phyloP scores from a whole-genome alignment of 1,140 invertebrate genomes.

The Parasteatoda tepidariorum region DNA sequence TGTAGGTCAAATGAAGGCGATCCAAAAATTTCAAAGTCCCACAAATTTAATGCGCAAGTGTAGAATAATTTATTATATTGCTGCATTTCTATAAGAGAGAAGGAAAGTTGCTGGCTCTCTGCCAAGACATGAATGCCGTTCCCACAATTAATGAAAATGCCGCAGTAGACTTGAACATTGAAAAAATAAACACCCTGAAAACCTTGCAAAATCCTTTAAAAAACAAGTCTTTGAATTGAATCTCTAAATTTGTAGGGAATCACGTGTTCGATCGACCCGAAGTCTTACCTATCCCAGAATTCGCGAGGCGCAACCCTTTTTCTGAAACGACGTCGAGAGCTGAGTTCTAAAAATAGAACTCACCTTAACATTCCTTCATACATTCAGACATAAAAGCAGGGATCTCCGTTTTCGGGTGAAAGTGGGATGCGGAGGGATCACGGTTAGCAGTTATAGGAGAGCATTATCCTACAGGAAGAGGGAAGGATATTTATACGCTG shows the following conservation, averaged over 20 bases:
- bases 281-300: background rate
- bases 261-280: conserved; percentile 54
- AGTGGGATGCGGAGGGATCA: background rate
- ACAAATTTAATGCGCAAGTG: too few species aligned
- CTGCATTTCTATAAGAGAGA: too few species aligned
- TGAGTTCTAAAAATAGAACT: conserved; percentile 40
- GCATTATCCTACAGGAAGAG: too few species aligned
- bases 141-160: too few species aligned
- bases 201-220: background rate
- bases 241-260: conserved; percentile 37
- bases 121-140: too few species aligned
- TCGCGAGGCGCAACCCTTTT: conserved; percentile 53
- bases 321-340: conserved; percentile 14
- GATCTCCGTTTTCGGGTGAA: background rate
- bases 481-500: too few species aligned
- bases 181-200: background rate
- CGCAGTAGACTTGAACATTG: too few species aligned
- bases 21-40: too few species aligned
- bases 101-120: too few species aligned
- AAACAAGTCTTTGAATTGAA: too few species aligned
- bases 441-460: background rate
- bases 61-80: too few species aligned
- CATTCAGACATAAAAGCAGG: conserved; percentile 26
- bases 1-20: too few species aligned
- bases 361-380: conserved; percentile 49